Conservation (phyloP, 2,888 invertebrate genomes). For the Carabus problematicus region DNA sequence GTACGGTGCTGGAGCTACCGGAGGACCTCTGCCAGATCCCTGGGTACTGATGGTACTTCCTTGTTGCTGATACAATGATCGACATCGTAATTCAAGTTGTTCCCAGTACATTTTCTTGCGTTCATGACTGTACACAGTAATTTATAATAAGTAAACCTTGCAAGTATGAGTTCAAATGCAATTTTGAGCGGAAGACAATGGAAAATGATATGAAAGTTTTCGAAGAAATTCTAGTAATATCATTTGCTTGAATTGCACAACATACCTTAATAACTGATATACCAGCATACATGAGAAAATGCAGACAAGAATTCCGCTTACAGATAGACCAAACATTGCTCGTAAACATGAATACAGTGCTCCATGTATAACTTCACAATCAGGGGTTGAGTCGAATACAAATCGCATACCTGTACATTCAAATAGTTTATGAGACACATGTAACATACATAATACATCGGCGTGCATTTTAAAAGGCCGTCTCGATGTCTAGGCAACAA, state of each 20-base stretch:
- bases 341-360: constrained; percentile 86
- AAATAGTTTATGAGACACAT: constrained; percentile 9
- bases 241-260: neutral
- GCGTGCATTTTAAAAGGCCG: too few species aligned
- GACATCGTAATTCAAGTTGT: constrained; percentile 83
- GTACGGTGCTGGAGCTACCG: constrained; percentile 58
- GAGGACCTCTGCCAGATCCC: constrained; percentile 58
- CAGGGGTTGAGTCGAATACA: constrained; percentile 85
- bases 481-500: too few species aligned
- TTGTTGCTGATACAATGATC: constrained; percentile 75
- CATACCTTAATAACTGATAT: constrained; percentile 81
- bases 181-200: neutral
- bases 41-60: constrained; percentile 54
- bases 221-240: neutral
- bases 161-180: too few species aligned
- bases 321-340: constrained; percentile 90
- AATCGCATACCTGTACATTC: constrained; percentile 70
- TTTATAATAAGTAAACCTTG: constrained; percentile 24
- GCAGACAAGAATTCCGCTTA: constrained; percentile 87
- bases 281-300: constrained; percentile 93
- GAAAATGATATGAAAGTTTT: constrained; percentile 7
- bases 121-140: constrained; percentile 73
- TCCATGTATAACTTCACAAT: constrained; percentile 91
- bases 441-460: too few species aligned
- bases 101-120: constrained; percentile 96